Percentiles rank a stretch among this genome's conserved stretches.
Evolutionary conservation across 2,888 invertebrate genomes (phyloP).

Genomic region (Taenaris catops): DNA sequence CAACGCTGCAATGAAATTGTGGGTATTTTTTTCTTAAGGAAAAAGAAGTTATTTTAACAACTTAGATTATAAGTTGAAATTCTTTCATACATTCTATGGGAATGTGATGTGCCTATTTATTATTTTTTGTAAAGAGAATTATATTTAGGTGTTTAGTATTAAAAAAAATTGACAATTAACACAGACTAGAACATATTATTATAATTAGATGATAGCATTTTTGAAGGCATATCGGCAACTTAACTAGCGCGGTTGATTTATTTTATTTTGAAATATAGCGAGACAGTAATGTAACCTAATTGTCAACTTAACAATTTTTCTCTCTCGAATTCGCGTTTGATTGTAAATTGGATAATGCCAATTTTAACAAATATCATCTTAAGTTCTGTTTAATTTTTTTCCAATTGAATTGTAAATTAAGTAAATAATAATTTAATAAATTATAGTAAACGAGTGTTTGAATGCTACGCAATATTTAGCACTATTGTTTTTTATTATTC

Average conservation of each 20-base stretch:
- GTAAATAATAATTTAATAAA: slow-evolving; percentile 58
- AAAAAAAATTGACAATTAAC: slow-evolving; percentile 28
- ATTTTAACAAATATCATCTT: too few species aligned
- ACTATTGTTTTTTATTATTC: slow-evolving; percentile 39
- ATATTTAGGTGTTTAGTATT: slow-evolving; percentile 50
- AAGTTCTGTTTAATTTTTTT: too few species aligned
- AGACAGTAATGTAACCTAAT: too few species aligned
- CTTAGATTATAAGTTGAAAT: slow-evolving; percentile 44
- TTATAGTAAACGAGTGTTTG: slow-evolving; percentile 47
- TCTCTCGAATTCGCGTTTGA: too few species aligned
- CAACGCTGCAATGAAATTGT: slow-evolving; percentile 67
- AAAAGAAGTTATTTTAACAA: slow-evolving; percentile 46
- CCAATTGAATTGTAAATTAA: slow-evolving; percentile 62
- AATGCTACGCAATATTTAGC: slow-evolving; percentile 57
- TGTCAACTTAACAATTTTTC: too few species aligned
- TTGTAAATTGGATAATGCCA: too few species aligned
- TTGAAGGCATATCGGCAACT: slow-evolving; percentile 13
- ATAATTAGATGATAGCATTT: slow-evolving; percentile 16
- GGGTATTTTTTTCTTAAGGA: slow-evolving; percentile 43
- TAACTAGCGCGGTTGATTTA: neutral
- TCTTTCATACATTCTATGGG: slow-evolving; percentile 54
- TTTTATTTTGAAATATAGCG: too few species aligned
- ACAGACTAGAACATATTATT: slow-evolving; percentile 17
- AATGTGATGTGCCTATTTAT: slow-evolving; percentile 75
- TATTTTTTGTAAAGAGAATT: slow-evolving; percentile 57